Conservation (phyloP, 2,113 vertebrate genomes). For the Lethenteron camtschaticum region DNA sequence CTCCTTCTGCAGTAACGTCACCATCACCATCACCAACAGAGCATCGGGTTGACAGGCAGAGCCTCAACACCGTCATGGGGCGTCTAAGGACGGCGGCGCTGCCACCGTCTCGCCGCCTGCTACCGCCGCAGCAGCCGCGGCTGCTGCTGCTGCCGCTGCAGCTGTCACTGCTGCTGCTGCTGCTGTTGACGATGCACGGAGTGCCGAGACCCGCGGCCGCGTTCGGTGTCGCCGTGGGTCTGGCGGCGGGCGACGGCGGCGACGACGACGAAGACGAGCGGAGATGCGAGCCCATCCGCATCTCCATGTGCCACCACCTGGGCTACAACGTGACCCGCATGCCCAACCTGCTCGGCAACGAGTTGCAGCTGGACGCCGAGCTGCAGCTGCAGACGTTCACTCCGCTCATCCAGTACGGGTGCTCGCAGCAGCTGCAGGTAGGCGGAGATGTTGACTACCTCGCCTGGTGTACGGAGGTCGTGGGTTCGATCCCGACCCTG, state of each 20-base stretch:
- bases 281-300: slow-evolving; percentile 82
- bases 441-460: background rate
- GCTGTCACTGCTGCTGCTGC: too few relatives aligned
- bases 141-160: too few relatives aligned
- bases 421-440: slow-evolving; percentile 88
- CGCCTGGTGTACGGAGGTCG: slow-evolving; percentile 3
- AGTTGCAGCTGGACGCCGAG: slow-evolving; percentile 83
- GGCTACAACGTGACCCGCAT: slow-evolving; percentile 97
- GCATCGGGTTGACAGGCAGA: too few relatives aligned
- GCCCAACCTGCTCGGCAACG: slow-evolving; percentile 90
- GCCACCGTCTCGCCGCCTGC: too few relatives aligned
- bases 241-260: background rate
- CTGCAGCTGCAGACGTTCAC: slow-evolving; percentile 88
- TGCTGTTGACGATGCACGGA: too few relatives aligned
- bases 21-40: too few relatives aligned
- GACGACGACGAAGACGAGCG: slow-evolving; percentile 52
- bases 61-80: too few relatives aligned
- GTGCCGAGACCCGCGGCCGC: background rate
- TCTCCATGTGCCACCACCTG: slow-evolving; percentile 89
- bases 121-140: too few relatives aligned
- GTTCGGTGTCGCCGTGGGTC: background rate
- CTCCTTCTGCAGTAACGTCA: too few relatives aligned
- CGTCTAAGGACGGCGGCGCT: too few relatives aligned
- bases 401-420: slow-evolving; percentile 92
- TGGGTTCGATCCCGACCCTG: too few relatives aligned